Conservation (phyloP, 2,888 invertebrate genomes). For the Drosophila borealis region DNA sequence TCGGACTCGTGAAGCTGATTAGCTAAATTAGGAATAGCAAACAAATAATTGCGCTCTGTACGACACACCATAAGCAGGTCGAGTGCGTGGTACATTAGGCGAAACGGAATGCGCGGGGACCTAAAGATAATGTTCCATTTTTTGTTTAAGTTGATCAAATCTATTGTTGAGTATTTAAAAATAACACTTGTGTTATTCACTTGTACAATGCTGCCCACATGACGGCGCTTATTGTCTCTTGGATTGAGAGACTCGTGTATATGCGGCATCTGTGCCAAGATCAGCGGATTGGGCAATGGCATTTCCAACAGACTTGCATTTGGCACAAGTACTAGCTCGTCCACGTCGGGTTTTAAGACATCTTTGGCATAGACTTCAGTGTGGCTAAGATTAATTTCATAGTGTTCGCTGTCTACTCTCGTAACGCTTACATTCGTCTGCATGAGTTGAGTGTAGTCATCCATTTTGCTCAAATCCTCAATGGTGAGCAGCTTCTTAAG, state of each 20-base stretch:
- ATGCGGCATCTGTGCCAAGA: constrained; percentile 11
- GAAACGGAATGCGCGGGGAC: neutral
- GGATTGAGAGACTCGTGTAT: neutral
- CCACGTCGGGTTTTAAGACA: neutral
- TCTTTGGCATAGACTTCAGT: neutral
- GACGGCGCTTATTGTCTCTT: neutral
- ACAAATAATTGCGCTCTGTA: neutral
- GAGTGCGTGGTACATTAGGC: constrained; percentile 8
- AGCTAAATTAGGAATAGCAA: constrained; percentile 24
- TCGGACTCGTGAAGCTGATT: neutral
- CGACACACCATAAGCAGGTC: neutral
- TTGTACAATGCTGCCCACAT: neutral
- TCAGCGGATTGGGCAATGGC: neutral
- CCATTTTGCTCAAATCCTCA: constrained; percentile 13
- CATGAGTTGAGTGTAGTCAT: neutral
- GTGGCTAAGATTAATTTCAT: neutral
- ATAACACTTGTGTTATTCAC: neutral
- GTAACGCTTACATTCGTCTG: neutral
- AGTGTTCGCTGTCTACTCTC: fast-evolving
- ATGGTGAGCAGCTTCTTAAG: constrained; percentile 7
- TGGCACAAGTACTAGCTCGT: constrained; percentile 5
- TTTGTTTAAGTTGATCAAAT: neutral
- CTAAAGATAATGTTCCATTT: constrained; percentile 5
- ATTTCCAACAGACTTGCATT: neutral
- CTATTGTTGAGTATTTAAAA: neutral